Base-by-base conservation (phyloP, 64 coral and sea anemone species). In the Stichodactyla helianthus region DNA sequence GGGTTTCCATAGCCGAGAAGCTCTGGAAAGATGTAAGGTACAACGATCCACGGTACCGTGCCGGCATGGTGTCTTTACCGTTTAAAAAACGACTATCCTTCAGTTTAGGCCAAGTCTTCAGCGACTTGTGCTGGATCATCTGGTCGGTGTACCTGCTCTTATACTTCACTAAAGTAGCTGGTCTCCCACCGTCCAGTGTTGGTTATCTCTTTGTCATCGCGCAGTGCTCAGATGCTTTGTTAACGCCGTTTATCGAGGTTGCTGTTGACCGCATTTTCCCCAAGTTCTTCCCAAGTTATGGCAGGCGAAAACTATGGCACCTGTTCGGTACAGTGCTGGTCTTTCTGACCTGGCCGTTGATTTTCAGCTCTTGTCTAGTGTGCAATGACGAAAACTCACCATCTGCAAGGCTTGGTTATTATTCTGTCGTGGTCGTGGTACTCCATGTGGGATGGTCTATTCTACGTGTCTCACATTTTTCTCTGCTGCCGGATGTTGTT, bases 131-230 rank as follows among this genome's bases (percentile, higher is more conserved):
- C 70, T 92, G 83, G 26, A 83, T 89, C 5, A 87, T 95, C 19
- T 95, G 94, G 94, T 92, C 91, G 19, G 89, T 84, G 0, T 95
- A 92, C 62, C 71, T 95, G 0, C 81, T 95, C 18, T 86, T 95
- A 18, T 95, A 95, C 84, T 95, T 95, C 78, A 92, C 92, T 88
- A 95, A 95, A 83, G 91, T 95, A 8, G 94, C 92, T 26, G 91
- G 94, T 57, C 84, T 95, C 28, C 92, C 94, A 10, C 82, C 94
- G 1, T 84, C 77, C 0, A 86, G 86, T 35, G 91, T 91, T 5
- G 94, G 94, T 10, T 80, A 88, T 2, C 84, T 95, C 10, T 95
- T 95, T 26, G 13, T 95, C 11, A 77, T 95, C 50, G 94, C 94
- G 9, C 94, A 95, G 85, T 79, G 83, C 5, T 82, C 91, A 10